Conservation (phyloP, 2,888 invertebrate species). For the Drosophila colorata region DNA sequence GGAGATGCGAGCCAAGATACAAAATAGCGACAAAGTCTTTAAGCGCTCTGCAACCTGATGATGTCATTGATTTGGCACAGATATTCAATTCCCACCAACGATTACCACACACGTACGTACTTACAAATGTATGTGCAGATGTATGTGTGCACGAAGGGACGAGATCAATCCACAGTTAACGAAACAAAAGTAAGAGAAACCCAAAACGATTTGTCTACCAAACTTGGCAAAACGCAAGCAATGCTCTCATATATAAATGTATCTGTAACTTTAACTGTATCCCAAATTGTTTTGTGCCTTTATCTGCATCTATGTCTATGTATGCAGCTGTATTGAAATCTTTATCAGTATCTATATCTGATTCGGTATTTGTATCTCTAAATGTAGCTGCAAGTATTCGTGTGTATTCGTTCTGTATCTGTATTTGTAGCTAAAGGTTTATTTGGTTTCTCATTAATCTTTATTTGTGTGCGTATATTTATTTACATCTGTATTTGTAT, state of each 20-base stretch:
- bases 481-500: neutral
- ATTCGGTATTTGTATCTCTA: slow-evolving; percentile 18
- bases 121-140: neutral
- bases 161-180: neutral
- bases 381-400: neutral
- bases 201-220: neutral
- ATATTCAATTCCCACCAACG: slow-evolving; percentile 22
- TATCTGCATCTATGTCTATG: slow-evolving; percentile 1
- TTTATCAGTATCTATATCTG: slow-evolving; percentile 4
- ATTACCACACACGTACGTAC: neutral
- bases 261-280: slow-evolving; percentile 2
- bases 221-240: too few species aligned
- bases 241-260: neutral
- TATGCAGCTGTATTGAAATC: slow-evolving; percentile 9
- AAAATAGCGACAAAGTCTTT: slow-evolving; percentile 14
- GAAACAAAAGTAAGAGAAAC: neutral
- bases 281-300: neutral
- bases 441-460: neutral
- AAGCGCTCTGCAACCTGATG: slow-evolving; percentile 21
- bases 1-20: slow-evolving; percentile 20
- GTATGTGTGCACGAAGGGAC: neutral
- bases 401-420: slow-evolving; percentile 5
- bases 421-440: neutral
- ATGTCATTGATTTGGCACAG: slow-evolving; percentile 28
- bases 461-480: slow-evolving; percentile 3